Percentiles rank a stretch among this genome's conserved stretches.
phyloP scores from a whole-genome alignment of 2,888 invertebrate species.

The Hemithea aestivaria region DNA sequence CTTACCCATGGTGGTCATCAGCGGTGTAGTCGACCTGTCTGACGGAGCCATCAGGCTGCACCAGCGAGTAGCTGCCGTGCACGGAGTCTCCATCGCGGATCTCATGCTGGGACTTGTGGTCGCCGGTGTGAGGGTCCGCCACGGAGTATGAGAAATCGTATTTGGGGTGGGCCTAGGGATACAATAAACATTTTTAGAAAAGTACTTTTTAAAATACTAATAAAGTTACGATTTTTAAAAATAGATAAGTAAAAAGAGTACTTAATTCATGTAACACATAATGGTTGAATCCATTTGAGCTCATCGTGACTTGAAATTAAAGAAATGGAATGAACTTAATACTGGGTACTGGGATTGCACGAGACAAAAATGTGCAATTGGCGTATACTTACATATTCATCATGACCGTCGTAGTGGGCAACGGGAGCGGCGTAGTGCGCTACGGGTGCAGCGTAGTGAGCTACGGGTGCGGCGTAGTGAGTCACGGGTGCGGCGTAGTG shows the following conservation, averaged over 20 bases:
- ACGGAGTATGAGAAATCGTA: conserved; percentile 75
- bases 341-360: too few species aligned
- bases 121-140: conserved; percentile 77
- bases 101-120: conserved; percentile 77
- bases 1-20: conserved; percentile 73
- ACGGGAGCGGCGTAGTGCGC: conserved; percentile 32
- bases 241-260: too few species aligned
- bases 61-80: conserved; percentile 79
- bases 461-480: conserved; percentile 34
- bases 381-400: conserved; percentile 40
- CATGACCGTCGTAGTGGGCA: conserved; percentile 35
- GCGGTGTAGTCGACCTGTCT: conserved; percentile 75
- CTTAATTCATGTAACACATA: too few species aligned
- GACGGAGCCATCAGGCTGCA: conserved; percentile 75
- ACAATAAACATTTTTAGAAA: background rate
- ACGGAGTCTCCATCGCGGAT: conserved; percentile 75
- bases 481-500: conserved; percentile 33
- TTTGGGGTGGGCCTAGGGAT: conserved; percentile 54
- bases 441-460: conserved; percentile 32
- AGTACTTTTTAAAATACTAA: too few species aligned
- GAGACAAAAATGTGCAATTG: too few species aligned
- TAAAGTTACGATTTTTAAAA: too few species aligned
- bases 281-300: too few species aligned
- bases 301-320: too few species aligned
- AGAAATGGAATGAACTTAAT: too few species aligned